Percentiles rank a stretch among this genome's conserved stretches.
phyloP scores from a whole-genome alignment of 2,797 vertebrate genomes.

The Silurus lanzhouensis region DNA sequence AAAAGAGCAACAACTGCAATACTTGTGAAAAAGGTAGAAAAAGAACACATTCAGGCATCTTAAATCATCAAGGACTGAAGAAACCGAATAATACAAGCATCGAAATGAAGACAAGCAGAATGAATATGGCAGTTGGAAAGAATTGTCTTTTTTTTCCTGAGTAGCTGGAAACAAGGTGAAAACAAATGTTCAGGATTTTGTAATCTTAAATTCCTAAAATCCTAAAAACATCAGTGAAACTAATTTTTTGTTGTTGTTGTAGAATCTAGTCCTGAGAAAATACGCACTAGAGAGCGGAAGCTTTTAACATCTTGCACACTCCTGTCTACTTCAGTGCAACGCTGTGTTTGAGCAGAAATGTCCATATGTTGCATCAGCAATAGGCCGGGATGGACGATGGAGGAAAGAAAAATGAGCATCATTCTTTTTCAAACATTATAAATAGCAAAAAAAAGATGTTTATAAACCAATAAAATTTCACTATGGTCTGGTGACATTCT shows the following conservation, averaged over 20 bases:
- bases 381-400: neutral
- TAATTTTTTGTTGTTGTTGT: too few relatives aligned
- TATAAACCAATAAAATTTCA: neutral
- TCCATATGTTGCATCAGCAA: conserved; percentile 10
- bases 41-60: conserved; percentile 81
- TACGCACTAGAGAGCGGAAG: neutral
- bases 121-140: conserved; percentile 69
- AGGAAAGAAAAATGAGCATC: neutral
- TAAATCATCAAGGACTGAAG: conserved; percentile 86
- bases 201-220: neutral
- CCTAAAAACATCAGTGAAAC: neutral
- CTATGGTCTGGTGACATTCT: neutral
- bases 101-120: conserved; percentile 65
- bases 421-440: neutral
- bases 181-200: neutral
- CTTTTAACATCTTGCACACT: neutral
- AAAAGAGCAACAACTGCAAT: conserved; percentile 79
- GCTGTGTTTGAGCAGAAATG: conserved; percentile 6
- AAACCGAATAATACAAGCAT: conserved; percentile 72
- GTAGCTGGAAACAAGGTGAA: conserved; percentile 24
- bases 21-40: conserved; percentile 86
- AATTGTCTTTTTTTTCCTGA: conserved; percentile 65
- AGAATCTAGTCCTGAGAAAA: neutral
- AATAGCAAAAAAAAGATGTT: neutral
- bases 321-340: neutral